Evolutionary conservation across 2,113 vertebrate species (phyloP).

Genomic region (Arizona elegans): DNA sequence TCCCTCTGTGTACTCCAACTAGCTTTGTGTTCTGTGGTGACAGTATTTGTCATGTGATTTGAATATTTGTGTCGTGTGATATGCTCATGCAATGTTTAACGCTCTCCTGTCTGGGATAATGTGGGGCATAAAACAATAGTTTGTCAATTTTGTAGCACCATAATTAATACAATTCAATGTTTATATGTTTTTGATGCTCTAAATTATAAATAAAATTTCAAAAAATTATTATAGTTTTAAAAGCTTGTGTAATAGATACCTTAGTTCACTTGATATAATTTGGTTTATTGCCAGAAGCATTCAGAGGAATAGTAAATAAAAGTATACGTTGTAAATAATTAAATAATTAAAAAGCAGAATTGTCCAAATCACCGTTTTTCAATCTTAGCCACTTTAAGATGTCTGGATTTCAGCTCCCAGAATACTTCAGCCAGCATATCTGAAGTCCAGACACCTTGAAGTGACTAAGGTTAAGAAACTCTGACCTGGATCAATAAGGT

Average conservation of each 20-base stretch:
- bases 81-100: constrained; percentile 86
- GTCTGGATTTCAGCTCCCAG: too few species aligned
- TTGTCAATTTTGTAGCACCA: constrained; percentile 56
- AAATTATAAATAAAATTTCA: constrained; percentile 41
- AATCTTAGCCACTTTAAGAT: neutral
- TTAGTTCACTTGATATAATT: constrained; percentile 5
- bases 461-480: neutral
- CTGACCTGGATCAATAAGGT: neutral
- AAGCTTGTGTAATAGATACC: neutral
- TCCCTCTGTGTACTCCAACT: constrained; percentile 80
- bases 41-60: constrained; percentile 84
- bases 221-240: neutral
- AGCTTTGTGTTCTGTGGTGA: constrained; percentile 85
- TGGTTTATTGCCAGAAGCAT: constrained; percentile 27
- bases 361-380: neutral
- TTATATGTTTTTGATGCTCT: constrained; percentile 53
- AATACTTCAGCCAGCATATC: neutral
- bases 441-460: neutral
- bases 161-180: constrained; percentile 40
- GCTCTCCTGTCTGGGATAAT: constrained; percentile 96
- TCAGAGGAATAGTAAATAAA: neutral
- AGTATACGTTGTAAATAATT: neutral
- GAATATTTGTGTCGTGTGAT: constrained; percentile 87
- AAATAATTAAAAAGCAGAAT: constrained; percentile 17
- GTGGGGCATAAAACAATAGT: constrained; percentile 82